Evolutionary conservation across 2,888 invertebrate species (phyloP).

Genomic region (Heteromyza rotundicornis): DNA sequence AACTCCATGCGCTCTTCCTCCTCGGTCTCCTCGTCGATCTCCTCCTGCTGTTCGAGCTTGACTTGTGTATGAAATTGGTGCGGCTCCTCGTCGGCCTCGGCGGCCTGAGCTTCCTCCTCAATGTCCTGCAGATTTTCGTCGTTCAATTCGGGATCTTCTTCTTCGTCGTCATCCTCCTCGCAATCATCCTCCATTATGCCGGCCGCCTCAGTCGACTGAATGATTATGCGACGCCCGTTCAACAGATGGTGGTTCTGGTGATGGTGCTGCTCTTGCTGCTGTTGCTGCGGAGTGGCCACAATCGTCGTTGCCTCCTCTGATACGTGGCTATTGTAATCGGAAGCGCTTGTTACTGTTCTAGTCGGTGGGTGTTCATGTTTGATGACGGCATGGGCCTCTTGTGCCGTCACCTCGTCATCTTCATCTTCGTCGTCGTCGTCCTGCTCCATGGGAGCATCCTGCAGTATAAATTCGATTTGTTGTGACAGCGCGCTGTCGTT

Average conservation of each 20-base stretch:
- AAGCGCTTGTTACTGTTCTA: slow-evolving; percentile 47
- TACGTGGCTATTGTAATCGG: slow-evolving; percentile 34
- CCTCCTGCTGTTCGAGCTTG: slow-evolving; percentile 48
- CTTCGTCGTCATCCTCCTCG: slow-evolving; percentile 43
- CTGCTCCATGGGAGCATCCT: slow-evolving; percentile 61
- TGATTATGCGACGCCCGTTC: slow-evolving; percentile 54
- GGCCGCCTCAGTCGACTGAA: slow-evolving; percentile 41
- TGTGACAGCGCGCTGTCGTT: slow-evolving; percentile 61
- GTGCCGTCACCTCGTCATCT: slow-evolving; percentile 36
- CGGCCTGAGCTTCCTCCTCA: slow-evolving; percentile 56
- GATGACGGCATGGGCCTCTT: slow-evolving; percentile 27
- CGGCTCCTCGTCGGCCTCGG: slow-evolving; percentile 52
- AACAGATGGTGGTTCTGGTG: slow-evolving; percentile 46
- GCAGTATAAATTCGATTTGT: slow-evolving; percentile 63
- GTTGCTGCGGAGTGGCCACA: slow-evolving; percentile 33
- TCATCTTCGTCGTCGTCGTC: slow-evolving; percentile 42
- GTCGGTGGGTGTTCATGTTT: slow-evolving; percentile 53
- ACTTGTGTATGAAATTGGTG: slow-evolving; percentile 40
- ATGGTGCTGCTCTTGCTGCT: slow-evolving; percentile 39
- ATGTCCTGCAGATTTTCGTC: slow-evolving; percentile 57
- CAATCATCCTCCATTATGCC: slow-evolving; percentile 21
- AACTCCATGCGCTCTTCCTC: slow-evolving; percentile 47
- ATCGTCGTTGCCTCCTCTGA: slow-evolving; percentile 4
- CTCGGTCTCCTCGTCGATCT: slow-evolving; percentile 34
- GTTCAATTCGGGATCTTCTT: slow-evolving; percentile 56